Percentiles rank a stretch among this genome's conserved stretches.
Evolutionary conservation across 2,113 vertebrate genomes (phyloP).

Genomic region (Xerus inauris): DNA sequence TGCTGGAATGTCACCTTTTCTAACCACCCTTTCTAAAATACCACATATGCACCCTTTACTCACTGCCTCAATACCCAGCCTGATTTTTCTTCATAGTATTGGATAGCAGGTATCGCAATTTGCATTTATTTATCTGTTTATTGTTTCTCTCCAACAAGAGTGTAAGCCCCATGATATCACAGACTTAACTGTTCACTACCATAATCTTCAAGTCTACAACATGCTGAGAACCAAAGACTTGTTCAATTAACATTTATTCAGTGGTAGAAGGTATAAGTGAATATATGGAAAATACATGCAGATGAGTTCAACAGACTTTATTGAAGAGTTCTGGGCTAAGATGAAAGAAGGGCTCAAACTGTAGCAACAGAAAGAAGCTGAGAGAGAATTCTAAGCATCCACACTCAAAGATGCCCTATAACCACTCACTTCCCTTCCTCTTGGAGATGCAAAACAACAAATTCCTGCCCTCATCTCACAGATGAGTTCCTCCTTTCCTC

Average conservation of each 20-base stretch:
- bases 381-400: not conserved
- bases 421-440: not conserved
- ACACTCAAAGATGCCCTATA: not conserved
- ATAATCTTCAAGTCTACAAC: not conserved
- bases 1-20: not conserved
- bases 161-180: not conserved
- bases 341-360: not conserved
- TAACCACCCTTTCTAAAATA: not conserved
- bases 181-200: not conserved
- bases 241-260: not conserved
- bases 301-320: not conserved
- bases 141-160: not conserved
- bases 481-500: not conserved
- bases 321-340: not conserved
- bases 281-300: not conserved
- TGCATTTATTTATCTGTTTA: not conserved
- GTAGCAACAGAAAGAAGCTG: not conserved
- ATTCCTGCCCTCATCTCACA: not conserved
- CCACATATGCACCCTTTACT: not conserved
- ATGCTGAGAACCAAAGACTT: not conserved
- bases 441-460: not conserved
- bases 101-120: not conserved
- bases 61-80: not conserved
- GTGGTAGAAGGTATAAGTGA: not conserved
- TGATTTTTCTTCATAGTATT: not conserved